phyloP scores from a whole-genome alignment of 2,113 vertebrate genomes.

The Plecotus auritus region DNA sequence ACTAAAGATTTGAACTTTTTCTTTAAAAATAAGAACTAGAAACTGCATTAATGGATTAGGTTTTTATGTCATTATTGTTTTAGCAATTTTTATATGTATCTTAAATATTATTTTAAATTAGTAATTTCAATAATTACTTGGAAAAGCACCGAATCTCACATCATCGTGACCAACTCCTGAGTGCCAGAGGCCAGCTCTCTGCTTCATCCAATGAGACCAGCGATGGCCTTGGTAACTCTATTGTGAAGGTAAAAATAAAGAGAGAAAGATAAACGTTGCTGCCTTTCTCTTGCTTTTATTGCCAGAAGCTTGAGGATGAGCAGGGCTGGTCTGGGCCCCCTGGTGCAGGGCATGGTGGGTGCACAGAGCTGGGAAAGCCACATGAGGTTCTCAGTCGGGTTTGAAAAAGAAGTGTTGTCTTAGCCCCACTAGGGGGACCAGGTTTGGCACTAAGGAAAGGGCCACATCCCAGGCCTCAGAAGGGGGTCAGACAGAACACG shows the following conservation, averaged over 20 bases:
- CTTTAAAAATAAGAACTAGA: neutral
- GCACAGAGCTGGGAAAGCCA: neutral
- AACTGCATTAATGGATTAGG: neutral
- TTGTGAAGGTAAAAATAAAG: neutral
- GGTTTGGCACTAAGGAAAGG: neutral
- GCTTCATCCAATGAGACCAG: neutral
- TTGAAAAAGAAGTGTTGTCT: neutral
- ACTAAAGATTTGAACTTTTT: neutral
- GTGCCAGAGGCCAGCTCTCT: neutral
- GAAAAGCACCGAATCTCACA: neutral
- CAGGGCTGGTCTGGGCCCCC: neutral
- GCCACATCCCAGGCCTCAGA: neutral
- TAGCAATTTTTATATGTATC: neutral
- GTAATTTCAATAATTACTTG: neutral
- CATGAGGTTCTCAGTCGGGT: neutral
- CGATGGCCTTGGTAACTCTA: neutral
- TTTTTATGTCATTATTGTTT: neutral
- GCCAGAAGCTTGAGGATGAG: neutral
- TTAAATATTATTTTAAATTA: neutral
- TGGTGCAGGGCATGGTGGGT: neutral
- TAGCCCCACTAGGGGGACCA: neutral
- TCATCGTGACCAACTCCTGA: neutral
- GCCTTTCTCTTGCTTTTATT: neutral
- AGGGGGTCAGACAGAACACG: neutral
- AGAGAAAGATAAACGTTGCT: neutral